Evolutionary conservation across 92 coral and sea anemone genomes (phyloP), one percentile per base, ranked within the genome.

Genomic region (Anthopleura xanthogrammica): DNA sequence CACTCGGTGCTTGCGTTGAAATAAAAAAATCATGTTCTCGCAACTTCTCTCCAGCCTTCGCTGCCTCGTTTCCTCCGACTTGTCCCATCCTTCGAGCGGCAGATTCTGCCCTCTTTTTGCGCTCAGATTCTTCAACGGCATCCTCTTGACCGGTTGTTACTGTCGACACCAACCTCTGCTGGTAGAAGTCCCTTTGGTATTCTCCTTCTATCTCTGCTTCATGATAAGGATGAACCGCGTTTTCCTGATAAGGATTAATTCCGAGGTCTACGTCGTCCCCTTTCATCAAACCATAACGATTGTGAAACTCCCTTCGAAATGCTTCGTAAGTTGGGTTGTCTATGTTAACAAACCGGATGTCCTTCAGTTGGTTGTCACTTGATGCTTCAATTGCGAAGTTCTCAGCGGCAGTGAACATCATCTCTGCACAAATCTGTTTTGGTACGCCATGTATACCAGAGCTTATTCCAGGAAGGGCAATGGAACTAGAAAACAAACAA

Each of bases 381-480:
- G 85, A 48, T 0, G n/a, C 78, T 20, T 17, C 64, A 19, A 73
- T 70, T 40, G 83, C 85, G 72, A 87, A 94, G 22, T 43, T 82
- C 24, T 83, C 90, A 11, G 90, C 90, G 1, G 93, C 89, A 0
- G n/a, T 23, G 75, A 92, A 88, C 77, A 94, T 78, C 70, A 85
- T 87, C 76, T 85, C 75, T 41, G 94, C 94, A 16, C 92, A 93
- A 43, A 86, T 54, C 2, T 46, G 50, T 58, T 54, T 29, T 0
- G 97, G 97, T 79, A 91, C 82, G n/a, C 94, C 97, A 65, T 42
- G 91, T 54, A 85, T 79, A 39, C 94, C 94, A 7, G 97, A 89
- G 75, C 93, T 87, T 41, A 93, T 91, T 10, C 92, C 93, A 12
- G 97, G 91, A 50, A 93, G 66, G 12, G 94, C 91, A 17, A 93